Evolutionary conservation across 2,888 invertebrate genomes (phyloP).

Genomic region (Chrysomela aeneicollis): DNA sequence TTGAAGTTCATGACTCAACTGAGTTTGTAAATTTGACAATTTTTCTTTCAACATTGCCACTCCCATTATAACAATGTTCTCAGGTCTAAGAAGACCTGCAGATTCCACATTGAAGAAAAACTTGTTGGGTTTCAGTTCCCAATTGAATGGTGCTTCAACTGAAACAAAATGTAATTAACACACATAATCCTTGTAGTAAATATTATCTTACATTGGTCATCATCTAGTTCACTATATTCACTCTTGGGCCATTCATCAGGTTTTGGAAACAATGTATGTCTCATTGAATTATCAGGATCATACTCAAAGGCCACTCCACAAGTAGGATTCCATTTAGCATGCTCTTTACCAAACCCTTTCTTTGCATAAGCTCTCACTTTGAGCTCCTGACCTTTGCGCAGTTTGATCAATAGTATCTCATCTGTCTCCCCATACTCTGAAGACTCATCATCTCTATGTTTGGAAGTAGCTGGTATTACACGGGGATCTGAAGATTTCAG

Average conservation of each 20-base stretch:
- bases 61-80: conserved; percentile 96
- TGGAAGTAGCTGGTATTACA: conserved; percentile 92
- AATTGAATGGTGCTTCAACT: conserved; percentile 92
- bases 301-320: conserved; percentile 99
- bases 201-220: conserved; percentile 77
- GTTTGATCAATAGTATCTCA: conserved; percentile 79
- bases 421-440: conserved; percentile 94
- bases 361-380: conserved; percentile 96
- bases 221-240: conserved; percentile 93
- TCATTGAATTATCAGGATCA: conserved; percentile 97
- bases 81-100: conserved; percentile 91
- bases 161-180: conserved; percentile 38
- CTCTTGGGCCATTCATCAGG: conserved; percentile 99
- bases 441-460: conserved; percentile 90
- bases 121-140: conserved; percentile 95
- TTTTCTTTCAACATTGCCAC: conserved; percentile 94
- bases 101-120: conserved; percentile 98
- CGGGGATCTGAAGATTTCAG: conserved; percentile 90
- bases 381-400: conserved; percentile 84
- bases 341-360: conserved; percentile 95
- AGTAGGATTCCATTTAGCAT: conserved; percentile 99
- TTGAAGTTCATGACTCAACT: conserved; percentile 86
- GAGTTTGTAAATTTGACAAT: conserved; percentile 92
- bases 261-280: conserved; percentile 94
- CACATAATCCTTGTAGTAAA: conserved; percentile 8